Base-by-base conservation (phyloP, 2,113 vertebrate genomes). In the Channa argus region DNA sequence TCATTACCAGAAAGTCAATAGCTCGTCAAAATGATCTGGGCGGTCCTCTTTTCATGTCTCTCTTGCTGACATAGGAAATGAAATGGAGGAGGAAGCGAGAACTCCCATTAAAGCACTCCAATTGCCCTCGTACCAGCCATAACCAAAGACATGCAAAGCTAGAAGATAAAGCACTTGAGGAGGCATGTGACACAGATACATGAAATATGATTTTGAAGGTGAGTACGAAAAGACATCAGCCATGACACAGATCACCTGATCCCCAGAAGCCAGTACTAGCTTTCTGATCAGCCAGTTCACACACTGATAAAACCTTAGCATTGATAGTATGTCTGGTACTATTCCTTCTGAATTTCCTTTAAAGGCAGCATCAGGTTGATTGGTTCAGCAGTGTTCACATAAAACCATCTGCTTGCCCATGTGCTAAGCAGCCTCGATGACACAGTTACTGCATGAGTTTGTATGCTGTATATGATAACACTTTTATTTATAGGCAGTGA, bases 121-220 rank as follows among this genome's bases (percentile, higher is more conserved):
- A 54, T 80, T 79, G 82, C 70, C 87, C 83, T 90, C 85, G 85
- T 60, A 45, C 38, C 60, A 71, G 64, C 80, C 52, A 33, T 55
- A 63, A 60, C 45, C 79, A 79, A 77, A 85, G 80, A 76, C 36
- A 46, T 14, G 51, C 74, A 52, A 37, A n/a, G 15, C 68, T 3
- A 37, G 38, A 79, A 73, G 80, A 87, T 86, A 71, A 77, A 74
- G 53, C 59, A 8, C 44, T 24, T 52, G 78, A 56, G 44, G 44
- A 34, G 53, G 53, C 33, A 47, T 37, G 10, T n/a, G 70, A 46
- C 61, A 24, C 24, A 24, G 24, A 24, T 24, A 24, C 24, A 24
- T 59, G 59, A 83, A 53, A 49, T 37, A 39, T 45, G 36, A 36
- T 45, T 51, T 9, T 73, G 72, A 83, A 85, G 64, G 74, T 58